phyloP scores from a whole-genome alignment of 2,888 invertebrate species.

The Latrodectus elegans region DNA sequence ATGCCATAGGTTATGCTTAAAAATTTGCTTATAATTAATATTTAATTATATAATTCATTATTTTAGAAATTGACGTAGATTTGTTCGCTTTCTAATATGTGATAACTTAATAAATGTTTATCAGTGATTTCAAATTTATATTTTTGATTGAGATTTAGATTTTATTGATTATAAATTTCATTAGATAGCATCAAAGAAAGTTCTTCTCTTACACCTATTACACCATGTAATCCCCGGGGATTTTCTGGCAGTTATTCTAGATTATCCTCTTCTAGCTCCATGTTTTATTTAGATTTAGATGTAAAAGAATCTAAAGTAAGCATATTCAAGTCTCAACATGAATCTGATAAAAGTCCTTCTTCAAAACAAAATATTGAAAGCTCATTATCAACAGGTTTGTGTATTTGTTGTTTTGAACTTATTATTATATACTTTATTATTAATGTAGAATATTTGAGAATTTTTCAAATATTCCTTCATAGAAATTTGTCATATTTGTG shows the following conservation, averaged over 20 bases:
- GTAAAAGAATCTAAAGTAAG: slow-evolving; percentile 80
- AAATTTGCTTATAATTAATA: too few species aligned
- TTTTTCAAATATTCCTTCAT: too few species aligned
- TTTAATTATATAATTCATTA: too few species aligned
- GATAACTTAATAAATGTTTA: neutral
- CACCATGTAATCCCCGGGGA: slow-evolving; percentile 23
- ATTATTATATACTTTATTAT: too few species aligned
- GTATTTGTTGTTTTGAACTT: neutral
- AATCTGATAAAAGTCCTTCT: slow-evolving; percentile 18
- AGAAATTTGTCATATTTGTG: too few species aligned
- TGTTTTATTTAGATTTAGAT: slow-evolving; percentile 81
- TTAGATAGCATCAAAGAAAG: slow-evolving; percentile 26
- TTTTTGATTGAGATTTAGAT: neutral
- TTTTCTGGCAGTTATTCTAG: slow-evolving; percentile 46
- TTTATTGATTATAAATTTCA: neutral
- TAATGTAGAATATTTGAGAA: too few species aligned
- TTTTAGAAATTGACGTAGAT: too few species aligned
- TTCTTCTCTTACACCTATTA: slow-evolving; percentile 10
- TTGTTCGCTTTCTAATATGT: too few species aligned
- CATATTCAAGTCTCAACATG: slow-evolving; percentile 71
- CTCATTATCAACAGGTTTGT: neutral
- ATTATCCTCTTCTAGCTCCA: slow-evolving; percentile 77
- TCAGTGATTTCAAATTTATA: neutral
- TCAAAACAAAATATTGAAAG: slow-evolving; percentile 1
- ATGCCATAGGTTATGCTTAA: too few species aligned